Evolutionary conservation across 2,888 invertebrate genomes (phyloP).

Genomic region (Iphiclides podalirius): DNA sequence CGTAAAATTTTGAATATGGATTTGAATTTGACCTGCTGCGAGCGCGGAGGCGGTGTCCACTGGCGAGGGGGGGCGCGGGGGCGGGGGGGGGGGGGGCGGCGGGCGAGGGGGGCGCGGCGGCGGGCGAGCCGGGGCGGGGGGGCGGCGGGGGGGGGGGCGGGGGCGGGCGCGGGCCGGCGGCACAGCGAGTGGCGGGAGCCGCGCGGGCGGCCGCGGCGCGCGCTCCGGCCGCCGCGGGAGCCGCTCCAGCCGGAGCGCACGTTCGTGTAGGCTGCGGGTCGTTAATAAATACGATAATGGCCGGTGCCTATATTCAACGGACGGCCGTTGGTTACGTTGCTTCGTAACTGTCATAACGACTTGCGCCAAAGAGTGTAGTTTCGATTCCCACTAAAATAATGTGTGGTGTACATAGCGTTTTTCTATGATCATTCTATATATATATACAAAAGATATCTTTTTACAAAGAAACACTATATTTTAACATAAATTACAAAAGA

Average conservation of each 20-base stretch:
- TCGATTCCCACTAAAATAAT: no score
- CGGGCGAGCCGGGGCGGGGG: conserved; percentile 20
- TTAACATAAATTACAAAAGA: no score
- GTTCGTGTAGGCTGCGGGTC: conserved; percentile 47
- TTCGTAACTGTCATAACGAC: no score
- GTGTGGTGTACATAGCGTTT: no score
- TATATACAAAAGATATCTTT: no score
- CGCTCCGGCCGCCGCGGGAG: conserved; percentile 34
- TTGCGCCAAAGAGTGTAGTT: no score
- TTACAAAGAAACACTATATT: no score
- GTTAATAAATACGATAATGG: no score
- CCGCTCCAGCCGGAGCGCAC: conserved; percentile 39
- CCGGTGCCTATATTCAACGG: no score
- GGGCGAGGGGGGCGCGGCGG: conserved; percentile 19
- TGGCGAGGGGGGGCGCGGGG: conserved; percentile 18
- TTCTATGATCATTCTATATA: no score
- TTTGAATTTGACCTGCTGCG: conserved; percentile 34
- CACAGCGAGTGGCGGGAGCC: conserved; percentile 79
- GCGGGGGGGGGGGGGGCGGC: conserved; percentile 24
- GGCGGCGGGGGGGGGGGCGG: conserved; percentile 24
- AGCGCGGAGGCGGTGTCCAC: conserved; percentile 40
- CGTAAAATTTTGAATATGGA: no score
- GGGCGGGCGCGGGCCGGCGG: conserved; percentile 44
- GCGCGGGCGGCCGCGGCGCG: conserved; percentile 86
- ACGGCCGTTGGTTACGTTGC: no score